phyloP scores from a whole-genome alignment of 2,888 invertebrate species.

The Xestia c-nigrum region DNA sequence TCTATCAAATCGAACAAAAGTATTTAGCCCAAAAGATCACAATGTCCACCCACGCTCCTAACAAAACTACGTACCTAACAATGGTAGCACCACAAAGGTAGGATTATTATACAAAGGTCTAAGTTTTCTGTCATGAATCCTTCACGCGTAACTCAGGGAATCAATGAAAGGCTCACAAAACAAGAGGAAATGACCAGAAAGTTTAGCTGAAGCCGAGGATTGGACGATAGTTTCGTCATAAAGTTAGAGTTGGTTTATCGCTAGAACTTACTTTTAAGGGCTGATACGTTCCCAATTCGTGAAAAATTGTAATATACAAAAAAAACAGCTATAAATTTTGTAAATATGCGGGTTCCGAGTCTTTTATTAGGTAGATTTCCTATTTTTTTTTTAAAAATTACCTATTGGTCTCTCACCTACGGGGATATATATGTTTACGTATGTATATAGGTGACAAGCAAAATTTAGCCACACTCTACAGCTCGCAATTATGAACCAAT shows the following conservation, averaged over 20 bases:
- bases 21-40: not conserved
- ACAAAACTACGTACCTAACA: not conserved
- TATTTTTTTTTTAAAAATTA: too few relatives aligned
- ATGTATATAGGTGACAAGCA: too few relatives aligned
- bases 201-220: constrained; percentile 4
- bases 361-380: too few relatives aligned
- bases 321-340: too few relatives aligned
- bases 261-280: not conserved
- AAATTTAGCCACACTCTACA: too few relatives aligned
- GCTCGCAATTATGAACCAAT: too few relatives aligned
- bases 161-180: constrained; percentile 28
- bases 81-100: constrained; percentile 14
- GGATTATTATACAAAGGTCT: not conserved
- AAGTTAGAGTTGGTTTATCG: constrained; percentile 29
- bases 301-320: too few relatives aligned
- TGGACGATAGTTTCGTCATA: constrained; percentile 3
- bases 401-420: too few relatives aligned
- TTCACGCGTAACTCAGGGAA: constrained; percentile 25
- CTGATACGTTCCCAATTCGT: too few relatives aligned
- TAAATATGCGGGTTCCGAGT: too few relatives aligned
- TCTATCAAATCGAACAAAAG: not conserved
- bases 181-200: constrained; percentile 21
- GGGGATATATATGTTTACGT: too few relatives aligned
- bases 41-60: not conserved
- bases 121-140: constrained; percentile 28